A percentile compares a stretch with the other conserved stretches of the same genome.
These are phyloP conservation scores for Sinocyclocheilus anshuiensis DNA, from an alignment of 2,113 vertebrate genomes.

Conservation along the genomic window DNA sequence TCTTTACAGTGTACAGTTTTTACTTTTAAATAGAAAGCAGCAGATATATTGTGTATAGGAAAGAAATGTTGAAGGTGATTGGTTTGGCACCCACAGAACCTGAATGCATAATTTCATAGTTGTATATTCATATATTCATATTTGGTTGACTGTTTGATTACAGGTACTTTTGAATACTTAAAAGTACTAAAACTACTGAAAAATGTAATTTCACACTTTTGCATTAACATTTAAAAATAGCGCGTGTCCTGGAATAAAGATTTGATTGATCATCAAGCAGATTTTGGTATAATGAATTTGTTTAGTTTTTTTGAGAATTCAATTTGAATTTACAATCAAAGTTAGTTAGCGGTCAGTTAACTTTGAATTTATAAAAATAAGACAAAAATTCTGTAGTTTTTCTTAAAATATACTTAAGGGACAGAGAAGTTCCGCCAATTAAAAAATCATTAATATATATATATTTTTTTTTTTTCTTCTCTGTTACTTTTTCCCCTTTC, in stretches of 20 bases:
- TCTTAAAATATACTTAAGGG: no score
- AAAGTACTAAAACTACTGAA: background rate
- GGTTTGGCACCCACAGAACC: background rate
- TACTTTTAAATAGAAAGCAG: background rate
- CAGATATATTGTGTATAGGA: background rate
- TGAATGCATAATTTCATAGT: background rate
- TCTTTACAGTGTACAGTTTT: no score
- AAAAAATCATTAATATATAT: background rate
- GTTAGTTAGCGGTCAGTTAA: background rate
- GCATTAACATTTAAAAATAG: background rate
- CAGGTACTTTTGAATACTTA: background rate
- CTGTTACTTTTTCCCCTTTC: no score
- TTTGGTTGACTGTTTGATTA: background rate
- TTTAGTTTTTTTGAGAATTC: background rate
- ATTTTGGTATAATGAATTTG: background rate
- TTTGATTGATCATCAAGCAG: background rate
- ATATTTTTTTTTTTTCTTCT: no score
- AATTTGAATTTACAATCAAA: background rate
- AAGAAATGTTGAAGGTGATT: background rate
- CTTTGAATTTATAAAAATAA: background rate
- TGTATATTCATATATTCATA: background rate
- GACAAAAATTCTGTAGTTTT: background rate
- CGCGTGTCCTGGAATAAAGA: background rate
- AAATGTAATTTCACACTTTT: background rate
- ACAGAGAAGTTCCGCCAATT: background rate